Percentiles rank a stretch among this genome's conserved stretches.
Evolutionary conservation across 1,140 invertebrate species (phyloP).

Genomic region (Rhagoletis zephyria): DNA sequence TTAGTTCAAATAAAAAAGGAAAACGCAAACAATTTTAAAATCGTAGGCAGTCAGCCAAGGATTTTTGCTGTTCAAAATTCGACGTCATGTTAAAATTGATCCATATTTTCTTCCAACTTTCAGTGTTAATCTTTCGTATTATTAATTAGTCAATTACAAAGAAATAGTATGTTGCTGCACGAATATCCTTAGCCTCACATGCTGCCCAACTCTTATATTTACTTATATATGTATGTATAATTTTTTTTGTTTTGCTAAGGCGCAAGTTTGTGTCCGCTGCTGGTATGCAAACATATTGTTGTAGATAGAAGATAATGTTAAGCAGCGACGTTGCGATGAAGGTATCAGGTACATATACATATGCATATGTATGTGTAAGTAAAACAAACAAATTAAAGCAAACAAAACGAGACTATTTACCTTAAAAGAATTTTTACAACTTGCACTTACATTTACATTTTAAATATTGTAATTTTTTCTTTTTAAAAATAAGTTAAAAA

Average conservation of each 20-base stretch:
- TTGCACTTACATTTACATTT: conserved; percentile 27
- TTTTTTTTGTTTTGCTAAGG: too few species aligned
- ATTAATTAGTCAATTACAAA: conserved; percentile 48
- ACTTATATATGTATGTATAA: conserved; percentile 19
- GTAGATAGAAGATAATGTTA: neutral
- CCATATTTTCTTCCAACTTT: neutral
- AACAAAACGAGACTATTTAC: conserved; percentile 44
- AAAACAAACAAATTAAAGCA: conserved; percentile 4
- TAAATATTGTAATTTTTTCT: conserved; percentile 2
- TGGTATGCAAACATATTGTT: neutral
- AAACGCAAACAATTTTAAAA: neutral
- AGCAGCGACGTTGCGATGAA: neutral
- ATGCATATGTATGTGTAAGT: neutral
- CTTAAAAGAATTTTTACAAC: conserved; percentile 33
- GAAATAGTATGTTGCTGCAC: neutral
- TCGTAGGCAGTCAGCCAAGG: neutral
- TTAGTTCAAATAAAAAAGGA: neutral
- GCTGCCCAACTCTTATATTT: neutral
- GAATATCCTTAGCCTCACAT: conserved; percentile 1
- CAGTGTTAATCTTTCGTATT: conserved; percentile 32
- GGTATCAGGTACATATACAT: neutral
- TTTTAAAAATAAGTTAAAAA: neutral
- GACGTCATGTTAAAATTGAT: neutral
- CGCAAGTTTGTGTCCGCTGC: too few species aligned
- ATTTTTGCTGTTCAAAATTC: neutral